phyloP scores from a whole-genome alignment of 2,113 vertebrate genomes.

The Carassius gibelio region DNA sequence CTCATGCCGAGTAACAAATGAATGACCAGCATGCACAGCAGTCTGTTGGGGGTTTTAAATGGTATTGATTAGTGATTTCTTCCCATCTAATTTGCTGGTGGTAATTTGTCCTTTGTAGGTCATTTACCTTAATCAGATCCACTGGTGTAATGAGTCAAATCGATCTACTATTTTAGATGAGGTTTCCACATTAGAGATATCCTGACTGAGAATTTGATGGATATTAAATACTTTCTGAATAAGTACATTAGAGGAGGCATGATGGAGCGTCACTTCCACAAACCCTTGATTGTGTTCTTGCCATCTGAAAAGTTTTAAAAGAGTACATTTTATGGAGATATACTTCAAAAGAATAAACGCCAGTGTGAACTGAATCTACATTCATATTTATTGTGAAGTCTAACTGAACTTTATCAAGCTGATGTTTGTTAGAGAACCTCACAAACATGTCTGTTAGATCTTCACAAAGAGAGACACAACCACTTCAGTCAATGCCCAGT shows the following conservation, averaged over 20 bases:
- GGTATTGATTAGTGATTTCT: slow-evolving; percentile 67
- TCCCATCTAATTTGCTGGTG: slow-evolving; percentile 59
- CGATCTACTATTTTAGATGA: slow-evolving; percentile 47
- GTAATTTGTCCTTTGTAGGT: slow-evolving; percentile 58
- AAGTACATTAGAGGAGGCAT: neutral
- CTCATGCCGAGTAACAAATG: neutral
- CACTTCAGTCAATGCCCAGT: slow-evolving; percentile 38
- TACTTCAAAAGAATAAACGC: too few relatives aligned
- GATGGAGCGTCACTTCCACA: neutral
- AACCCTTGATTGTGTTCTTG: neutral
- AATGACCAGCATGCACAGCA: slow-evolving; percentile 19
- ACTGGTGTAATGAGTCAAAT: slow-evolving; percentile 43
- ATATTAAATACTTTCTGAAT: neutral
- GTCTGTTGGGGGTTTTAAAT: slow-evolving; percentile 52
- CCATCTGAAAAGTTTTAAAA: neutral
- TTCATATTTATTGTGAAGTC: too few relatives aligned
- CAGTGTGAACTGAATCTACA: too few relatives aligned
- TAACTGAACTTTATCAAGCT: neutral
- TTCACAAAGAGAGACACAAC: neutral
- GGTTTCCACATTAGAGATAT: neutral
- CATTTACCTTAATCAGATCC: slow-evolving; percentile 60
- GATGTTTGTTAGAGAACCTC: too few relatives aligned
- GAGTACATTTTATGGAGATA: neutral
- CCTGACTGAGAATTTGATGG: neutral
- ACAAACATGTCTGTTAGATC: neutral